Percentiles rank a stretch among this genome's conserved stretches.
Evolutionary conservation across 2,888 invertebrate species (phyloP).

Genomic region (Chymomyza caudatula): DNA sequence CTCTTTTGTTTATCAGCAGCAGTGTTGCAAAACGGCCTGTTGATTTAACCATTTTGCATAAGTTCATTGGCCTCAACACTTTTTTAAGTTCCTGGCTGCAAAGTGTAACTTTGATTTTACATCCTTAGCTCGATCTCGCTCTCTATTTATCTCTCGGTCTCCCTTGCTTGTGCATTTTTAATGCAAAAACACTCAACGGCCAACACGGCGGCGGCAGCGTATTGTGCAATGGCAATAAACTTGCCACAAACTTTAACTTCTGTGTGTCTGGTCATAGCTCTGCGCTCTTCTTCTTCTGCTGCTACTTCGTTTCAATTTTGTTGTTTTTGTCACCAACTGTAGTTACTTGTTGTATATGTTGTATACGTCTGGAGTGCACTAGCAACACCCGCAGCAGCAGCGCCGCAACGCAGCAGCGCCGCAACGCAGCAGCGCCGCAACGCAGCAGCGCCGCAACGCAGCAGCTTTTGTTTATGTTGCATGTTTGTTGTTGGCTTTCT

Average conservation of each 20-base stretch:
- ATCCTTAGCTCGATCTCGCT: constrained; percentile 21
- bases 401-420: constrained; percentile 17
- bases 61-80: constrained; percentile 6
- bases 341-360: constrained; percentile 8
- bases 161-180: constrained; percentile 55
- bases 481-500: constrained; percentile 23
- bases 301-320: constrained; percentile 25
- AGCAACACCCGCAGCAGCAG: background rate
- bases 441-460: constrained; percentile 7
- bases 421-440: constrained; percentile 43
- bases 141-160: background rate
- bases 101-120: constrained; percentile 52
- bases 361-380: constrained; percentile 6
- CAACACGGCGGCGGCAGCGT: background rate
- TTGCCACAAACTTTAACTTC: constrained; percentile 6
- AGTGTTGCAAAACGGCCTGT: background rate
- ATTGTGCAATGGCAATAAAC: constrained; percentile 46
- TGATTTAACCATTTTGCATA: constrained; percentile 1
- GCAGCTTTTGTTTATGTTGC: constrained; percentile 9
- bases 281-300: constrained; percentile 2
- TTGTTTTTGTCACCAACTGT: constrained; percentile 36
- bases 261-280: constrained; percentile 14
- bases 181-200: constrained; percentile 41
- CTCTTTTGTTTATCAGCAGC: constrained; percentile 53
- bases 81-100: background rate